Conservation (phyloP, 2,113 vertebrate species). For the Neogale vison region DNA sequence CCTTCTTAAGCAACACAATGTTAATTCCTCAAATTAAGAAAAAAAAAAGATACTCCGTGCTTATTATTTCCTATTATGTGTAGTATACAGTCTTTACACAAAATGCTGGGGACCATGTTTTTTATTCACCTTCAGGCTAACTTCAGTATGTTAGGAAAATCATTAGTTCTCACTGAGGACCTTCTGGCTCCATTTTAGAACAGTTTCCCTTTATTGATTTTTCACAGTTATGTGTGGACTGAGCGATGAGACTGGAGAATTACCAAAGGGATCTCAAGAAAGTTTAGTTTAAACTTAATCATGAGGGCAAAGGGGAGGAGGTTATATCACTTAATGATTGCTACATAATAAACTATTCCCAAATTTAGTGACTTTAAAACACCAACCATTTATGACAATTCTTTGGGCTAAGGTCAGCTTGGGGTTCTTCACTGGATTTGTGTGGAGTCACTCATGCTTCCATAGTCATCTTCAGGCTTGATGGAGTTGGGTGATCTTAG, state of each 20-base stretch:
- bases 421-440: not conserved
- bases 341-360: not conserved
- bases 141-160: not conserved
- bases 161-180: not conserved
- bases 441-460: not conserved
- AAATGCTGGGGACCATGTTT: not conserved
- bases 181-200: not conserved
- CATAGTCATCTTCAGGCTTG: not conserved
- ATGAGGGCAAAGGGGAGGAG: not conserved
- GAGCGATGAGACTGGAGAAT: not conserved
- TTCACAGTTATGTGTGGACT: not conserved
- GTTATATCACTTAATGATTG: not conserved
- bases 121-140: not conserved
- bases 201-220: not conserved
- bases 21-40: not conserved
- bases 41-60: not conserved
- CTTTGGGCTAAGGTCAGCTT: not conserved
- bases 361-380: not conserved
- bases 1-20: not conserved
- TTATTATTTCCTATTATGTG: not conserved
- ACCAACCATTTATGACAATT: not conserved
- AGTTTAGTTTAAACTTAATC: not conserved
- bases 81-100: not conserved
- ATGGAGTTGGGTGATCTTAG: not conserved
- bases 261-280: not conserved